Percentiles rank a stretch among this genome's conserved stretches.
phyloP scores from a whole-genome alignment of 2,888 invertebrate genomes.

The Leptinotarsa haldemani region DNA sequence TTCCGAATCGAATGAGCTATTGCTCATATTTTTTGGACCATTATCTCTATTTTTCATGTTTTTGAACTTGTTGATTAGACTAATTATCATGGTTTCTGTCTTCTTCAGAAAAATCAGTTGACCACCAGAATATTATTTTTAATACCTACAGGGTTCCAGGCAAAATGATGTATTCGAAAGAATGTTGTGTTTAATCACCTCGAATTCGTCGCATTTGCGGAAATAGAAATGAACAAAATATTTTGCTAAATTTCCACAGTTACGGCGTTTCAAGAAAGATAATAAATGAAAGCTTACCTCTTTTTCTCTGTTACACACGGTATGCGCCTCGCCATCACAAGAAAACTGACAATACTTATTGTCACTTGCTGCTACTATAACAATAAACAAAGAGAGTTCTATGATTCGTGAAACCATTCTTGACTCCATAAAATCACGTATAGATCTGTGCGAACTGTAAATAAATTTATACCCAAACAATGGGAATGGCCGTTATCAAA shows the following conservation, averaged over 20 bases:
- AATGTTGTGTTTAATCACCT: no score
- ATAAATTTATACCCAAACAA: not conserved
- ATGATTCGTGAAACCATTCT: not conserved
- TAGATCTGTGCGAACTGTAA: not conserved
- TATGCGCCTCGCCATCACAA: not conserved
- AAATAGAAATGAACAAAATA: not conserved
- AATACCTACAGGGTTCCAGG: no score
- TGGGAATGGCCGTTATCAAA: not conserved
- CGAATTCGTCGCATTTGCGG: no score
- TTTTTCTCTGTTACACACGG: conserved; percentile 13
- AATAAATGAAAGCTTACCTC: not conserved
- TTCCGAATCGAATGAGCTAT: no score
- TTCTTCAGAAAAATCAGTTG: no score
- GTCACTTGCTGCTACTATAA: not conserved
- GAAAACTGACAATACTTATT: conserved; percentile 7
- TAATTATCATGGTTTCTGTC: no score
- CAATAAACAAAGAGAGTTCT: not conserved
- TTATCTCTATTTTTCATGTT: no score
- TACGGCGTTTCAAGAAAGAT: no score
- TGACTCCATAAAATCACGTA: not conserved
- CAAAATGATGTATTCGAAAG: no score
- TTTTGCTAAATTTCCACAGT: not conserved
- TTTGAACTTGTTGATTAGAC: no score
- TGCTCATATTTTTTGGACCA: no score
- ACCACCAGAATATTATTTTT: no score